Percentiles rank a stretch among this genome's conserved stretches.
These are phyloP conservation scores for Poecilus cupreus DNA, from an alignment of 2,888 invertebrate species.

Conservation along the genomic window DNA sequence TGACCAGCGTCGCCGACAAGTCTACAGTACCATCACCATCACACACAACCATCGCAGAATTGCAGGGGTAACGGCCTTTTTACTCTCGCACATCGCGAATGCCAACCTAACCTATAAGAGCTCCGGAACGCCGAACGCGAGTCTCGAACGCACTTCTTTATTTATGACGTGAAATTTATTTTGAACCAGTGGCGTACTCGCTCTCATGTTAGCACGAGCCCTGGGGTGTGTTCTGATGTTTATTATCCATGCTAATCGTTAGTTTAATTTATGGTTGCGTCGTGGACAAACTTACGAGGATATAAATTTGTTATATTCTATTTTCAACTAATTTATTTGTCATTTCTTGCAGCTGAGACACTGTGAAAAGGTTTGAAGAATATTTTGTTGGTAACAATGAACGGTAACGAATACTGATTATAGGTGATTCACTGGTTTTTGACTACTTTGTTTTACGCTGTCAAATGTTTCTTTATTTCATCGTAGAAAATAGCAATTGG, in stretches of 20 bases:
- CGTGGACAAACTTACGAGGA: neutral
- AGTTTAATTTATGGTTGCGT: neutral
- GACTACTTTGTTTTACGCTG: too few relatives aligned
- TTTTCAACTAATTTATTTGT: neutral
- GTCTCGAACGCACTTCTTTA: slow-evolving; percentile 6
- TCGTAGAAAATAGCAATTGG: too few relatives aligned
- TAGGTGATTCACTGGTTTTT: too few relatives aligned
- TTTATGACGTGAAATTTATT: slow-evolving; percentile 30
- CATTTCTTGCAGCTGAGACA: neutral
- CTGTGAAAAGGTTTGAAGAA: too few relatives aligned
- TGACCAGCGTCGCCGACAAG: neutral
- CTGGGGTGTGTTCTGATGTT: neutral
- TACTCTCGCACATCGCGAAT: neutral
- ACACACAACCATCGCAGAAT: too few relatives aligned
- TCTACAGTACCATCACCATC: neutral
- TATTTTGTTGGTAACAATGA: too few relatives aligned
- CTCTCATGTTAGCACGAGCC: neutral
- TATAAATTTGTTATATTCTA: neutral
- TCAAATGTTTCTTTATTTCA: too few relatives aligned
- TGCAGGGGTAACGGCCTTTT: slow-evolving; percentile 12
- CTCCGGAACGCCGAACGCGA: neutral
- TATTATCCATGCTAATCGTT: neutral
- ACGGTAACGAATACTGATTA: too few relatives aligned
- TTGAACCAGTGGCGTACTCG: slow-evolving; percentile 14
- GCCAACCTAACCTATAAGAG: slow-evolving; percentile 1